Conservation (phyloP, 2,888 invertebrate species). For the Unio pictorum region DNA sequence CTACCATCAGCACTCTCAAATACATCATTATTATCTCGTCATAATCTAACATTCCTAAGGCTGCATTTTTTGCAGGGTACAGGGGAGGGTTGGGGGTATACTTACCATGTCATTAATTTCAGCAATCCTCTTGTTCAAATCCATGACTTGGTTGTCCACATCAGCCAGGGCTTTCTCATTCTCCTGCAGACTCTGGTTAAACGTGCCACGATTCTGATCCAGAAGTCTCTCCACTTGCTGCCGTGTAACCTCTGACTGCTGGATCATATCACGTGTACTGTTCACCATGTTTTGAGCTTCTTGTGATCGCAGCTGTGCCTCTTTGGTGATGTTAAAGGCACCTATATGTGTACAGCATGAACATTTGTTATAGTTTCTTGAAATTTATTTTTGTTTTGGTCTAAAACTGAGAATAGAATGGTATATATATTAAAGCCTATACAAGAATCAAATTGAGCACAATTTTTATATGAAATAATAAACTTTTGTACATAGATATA, state of each 20-base stretch:
- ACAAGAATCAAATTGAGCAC: no score
- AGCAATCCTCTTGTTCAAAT: constrained; percentile 83
- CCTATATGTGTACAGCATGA: constrained; percentile 67
- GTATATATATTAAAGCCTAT: no score
- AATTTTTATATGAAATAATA: no score
- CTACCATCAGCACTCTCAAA: no score
- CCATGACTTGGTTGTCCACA: constrained; percentile 79
- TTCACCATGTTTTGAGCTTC: constrained; percentile 74
- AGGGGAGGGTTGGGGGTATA: neutral
- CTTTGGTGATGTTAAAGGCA: constrained; percentile 91
- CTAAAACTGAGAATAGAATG: no score
- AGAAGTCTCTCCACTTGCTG: constrained; percentile 56
- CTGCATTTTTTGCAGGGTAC: no score
- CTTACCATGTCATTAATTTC: constrained; percentile 85
- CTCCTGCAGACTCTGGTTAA: constrained; percentile 79
- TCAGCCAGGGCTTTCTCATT: constrained; percentile 82
- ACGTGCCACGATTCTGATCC: constrained; percentile 75
- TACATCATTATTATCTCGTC: no score
- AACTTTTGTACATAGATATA: no score
- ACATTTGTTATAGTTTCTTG: neutral
- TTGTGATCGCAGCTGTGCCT: constrained; percentile 78
- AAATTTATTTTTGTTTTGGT: neutral
- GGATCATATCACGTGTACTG: constrained; percentile 69
- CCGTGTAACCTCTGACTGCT: constrained; percentile 71
- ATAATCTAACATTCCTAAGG: no score